These are phyloP conservation scores for Hydropotes inermis DNA, from an alignment of 2,113 vertebrate genomes.

Conservation along the genomic window DNA sequence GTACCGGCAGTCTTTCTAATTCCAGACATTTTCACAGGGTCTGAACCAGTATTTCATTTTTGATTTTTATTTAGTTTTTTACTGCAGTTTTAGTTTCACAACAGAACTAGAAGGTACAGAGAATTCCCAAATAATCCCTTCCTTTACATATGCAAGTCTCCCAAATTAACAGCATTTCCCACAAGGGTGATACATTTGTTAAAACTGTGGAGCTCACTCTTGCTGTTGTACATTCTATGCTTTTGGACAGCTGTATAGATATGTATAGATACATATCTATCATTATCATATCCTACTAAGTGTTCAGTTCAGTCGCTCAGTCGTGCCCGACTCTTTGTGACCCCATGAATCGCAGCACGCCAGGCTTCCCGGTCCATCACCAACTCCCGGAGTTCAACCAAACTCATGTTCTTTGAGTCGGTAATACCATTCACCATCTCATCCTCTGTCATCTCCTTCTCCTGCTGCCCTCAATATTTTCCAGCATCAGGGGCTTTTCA, in stretches of 20 bases:
- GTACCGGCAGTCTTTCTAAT: background rate
- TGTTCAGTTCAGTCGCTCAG: background rate
- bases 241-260: background rate
- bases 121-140: background rate
- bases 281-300: background rate
- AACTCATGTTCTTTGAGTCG: background rate
- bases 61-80: background rate
- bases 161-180: background rate
- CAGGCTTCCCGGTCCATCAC: background rate
- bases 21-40: background rate
- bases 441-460: background rate
- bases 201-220: background rate
- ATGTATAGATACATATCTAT: background rate
- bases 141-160: background rate
- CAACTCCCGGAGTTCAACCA: rapidly evolving
- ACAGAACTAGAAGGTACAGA: background rate
- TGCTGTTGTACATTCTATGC: background rate
- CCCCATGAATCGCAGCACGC: background rate
- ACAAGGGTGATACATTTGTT: background rate
- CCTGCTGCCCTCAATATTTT: background rate
- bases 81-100: background rate
- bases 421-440: background rate
- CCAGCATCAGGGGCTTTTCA: background rate
- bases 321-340: rapidly evolving
- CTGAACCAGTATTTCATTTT: background rate